A percentile compares a stretch with the other conserved stretches of the same genome.
Evolutionary conservation across 1,140 invertebrate genomes (phyloP).

Genomic region (Zaprionus inermis): DNA sequence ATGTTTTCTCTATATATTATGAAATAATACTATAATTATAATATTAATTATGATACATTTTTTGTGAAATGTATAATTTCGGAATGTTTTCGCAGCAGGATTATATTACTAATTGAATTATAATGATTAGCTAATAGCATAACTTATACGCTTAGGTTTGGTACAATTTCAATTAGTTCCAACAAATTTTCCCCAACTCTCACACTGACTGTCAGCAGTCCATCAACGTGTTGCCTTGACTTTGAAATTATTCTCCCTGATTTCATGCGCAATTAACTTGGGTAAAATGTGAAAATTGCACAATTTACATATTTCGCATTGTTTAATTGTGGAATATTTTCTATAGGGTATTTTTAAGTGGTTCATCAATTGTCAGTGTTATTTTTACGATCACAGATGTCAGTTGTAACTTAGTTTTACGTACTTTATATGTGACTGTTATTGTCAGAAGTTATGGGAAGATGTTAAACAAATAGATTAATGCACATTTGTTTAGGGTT

Average conservation of each 20-base stretch:
- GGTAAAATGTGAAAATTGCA: slow-evolving; percentile 3
- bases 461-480: neutral
- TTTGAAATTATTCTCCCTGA: neutral
- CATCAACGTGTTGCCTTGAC: slow-evolving; percentile 1
- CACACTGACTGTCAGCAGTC: neutral
- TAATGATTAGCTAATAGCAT: neutral
- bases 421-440: neutral
- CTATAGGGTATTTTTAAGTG: slow-evolving; percentile 5
- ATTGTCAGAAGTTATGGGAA: neutral
- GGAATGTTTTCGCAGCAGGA: neutral
- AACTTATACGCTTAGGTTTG: neutral
- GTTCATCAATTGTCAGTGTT: slow-evolving; percentile 8
- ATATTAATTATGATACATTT: too few relatives aligned
- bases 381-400: slow-evolving; percentile 29
- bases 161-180: neutral
- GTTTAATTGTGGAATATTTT: neutral
- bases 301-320: neutral
- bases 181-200: neutral
- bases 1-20: too few relatives aligned
- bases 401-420: neutral
- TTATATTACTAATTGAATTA: neutral
- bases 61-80: too few relatives aligned
- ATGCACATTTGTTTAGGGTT: neutral
- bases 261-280: slow-evolving; percentile 10
- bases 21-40: too few relatives aligned